These are phyloP conservation scores for Pagetopsis macropterus DNA, from an alignment of 2,797 vertebrate genomes.

Conservation along the genomic window DNA sequence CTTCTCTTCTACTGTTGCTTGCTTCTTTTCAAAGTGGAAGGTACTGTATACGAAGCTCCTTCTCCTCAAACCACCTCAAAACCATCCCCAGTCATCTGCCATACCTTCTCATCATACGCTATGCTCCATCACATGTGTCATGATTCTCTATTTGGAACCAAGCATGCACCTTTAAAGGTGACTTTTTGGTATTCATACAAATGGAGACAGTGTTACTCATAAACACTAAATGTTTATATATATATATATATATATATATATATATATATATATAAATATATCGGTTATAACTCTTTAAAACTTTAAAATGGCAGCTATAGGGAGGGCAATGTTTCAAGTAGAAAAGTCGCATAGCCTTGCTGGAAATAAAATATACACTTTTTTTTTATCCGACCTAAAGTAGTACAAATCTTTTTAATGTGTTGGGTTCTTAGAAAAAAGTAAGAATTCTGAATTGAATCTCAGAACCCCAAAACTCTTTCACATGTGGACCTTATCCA, in stretches of 20 bases:
- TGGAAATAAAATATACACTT: neutral
- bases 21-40: slow-evolving; percentile 81
- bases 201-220: too few species aligned
- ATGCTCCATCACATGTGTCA: neutral
- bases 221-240: too few species aligned
- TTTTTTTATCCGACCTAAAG: too few species aligned
- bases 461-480: too few species aligned
- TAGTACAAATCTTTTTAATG: too few species aligned
- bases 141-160: neutral
- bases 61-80: slow-evolving; percentile 18
- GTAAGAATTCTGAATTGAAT: too few species aligned
- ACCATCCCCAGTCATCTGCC: slow-evolving; percentile 30
- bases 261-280: too few species aligned
- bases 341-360: too few species aligned
- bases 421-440: too few species aligned
- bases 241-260: too few species aligned
- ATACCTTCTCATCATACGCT: slow-evolving; percentile 14
- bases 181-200: neutral
- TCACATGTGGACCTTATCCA: too few species aligned
- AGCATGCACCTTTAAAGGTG: neutral
- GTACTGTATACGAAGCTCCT: slow-evolving; percentile 70
- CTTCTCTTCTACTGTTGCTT: slow-evolving; percentile 61
- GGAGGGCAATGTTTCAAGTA: neutral
- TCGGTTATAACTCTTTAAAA: too few species aligned
- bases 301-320: neutral